Percentiles rank a stretch among this genome's conserved stretches.
Evolutionary conservation across 2,888 invertebrate species (phyloP).

Genomic region (Macrophya alboannulata): DNA sequence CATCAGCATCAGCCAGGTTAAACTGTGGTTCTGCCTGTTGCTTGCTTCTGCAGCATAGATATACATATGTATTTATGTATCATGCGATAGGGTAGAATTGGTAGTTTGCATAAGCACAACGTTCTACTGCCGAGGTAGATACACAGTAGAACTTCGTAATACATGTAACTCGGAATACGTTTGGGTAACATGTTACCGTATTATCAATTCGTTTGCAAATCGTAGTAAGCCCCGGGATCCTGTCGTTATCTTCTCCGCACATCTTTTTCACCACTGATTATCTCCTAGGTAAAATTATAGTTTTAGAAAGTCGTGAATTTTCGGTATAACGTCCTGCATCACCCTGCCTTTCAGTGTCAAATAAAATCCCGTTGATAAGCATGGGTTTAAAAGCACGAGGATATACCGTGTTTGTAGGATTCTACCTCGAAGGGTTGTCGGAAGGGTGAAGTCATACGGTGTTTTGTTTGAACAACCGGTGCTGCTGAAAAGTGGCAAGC

Average conservation of each 20-base stretch:
- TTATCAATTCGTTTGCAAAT: constrained; percentile 4
- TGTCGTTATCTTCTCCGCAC: background rate
- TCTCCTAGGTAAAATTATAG: background rate
- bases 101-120: constrained; percentile 26
- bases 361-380: background rate
- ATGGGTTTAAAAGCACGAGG: background rate
- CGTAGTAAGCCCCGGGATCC: background rate
- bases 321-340: background rate
- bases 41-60: constrained; percentile 12
- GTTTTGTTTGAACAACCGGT: constrained; percentile 23
- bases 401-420: background rate
- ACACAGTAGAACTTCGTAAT: background rate
- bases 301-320: background rate
- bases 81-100: constrained; percentile 5
- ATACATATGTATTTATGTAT: background rate
- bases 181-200: background rate
- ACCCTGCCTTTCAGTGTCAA: background rate
- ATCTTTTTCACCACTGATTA: background rate
- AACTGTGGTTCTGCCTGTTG: constrained; percentile 36
- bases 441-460: constrained; percentile 1
- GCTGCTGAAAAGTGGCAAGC: constrained; percentile 20
- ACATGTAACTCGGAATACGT: background rate
- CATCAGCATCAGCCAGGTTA: background rate
- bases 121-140: background rate
- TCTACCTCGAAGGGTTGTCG: background rate